Evolutionary conservation across 2,888 invertebrate species (phyloP).

Genomic region (Heliothis peltigera): DNA sequence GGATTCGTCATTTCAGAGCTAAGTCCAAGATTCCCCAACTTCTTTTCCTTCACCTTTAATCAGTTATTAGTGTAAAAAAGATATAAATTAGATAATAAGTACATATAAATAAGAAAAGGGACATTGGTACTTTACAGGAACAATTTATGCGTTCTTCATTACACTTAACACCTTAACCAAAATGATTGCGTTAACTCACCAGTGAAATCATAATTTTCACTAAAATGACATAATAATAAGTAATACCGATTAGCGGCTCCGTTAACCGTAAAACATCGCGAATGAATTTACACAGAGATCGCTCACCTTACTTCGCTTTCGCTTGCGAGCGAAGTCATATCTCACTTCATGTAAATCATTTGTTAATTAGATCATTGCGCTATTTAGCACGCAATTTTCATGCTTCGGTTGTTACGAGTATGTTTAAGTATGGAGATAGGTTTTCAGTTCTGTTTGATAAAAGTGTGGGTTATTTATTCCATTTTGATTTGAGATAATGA

Average conservation of each 20-base stretch:
- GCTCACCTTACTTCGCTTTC: slow-evolving; percentile 66
- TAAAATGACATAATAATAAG: slow-evolving; percentile 67
- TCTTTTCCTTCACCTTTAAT: too few species aligned
- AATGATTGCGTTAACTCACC: slow-evolving; percentile 3
- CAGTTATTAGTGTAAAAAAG: too few species aligned
- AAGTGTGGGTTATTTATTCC: background rate
- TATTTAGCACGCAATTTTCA: slow-evolving; percentile 51
- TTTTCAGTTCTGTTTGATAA: slow-evolving; percentile 11
- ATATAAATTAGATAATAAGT: too few species aligned
- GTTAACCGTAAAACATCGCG: slow-evolving; percentile 51
- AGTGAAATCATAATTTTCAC: slow-evolving; percentile 60
- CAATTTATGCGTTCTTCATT: background rate
- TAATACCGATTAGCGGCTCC: slow-evolving; percentile 59
- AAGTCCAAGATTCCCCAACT: too few species aligned
- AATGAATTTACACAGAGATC: slow-evolving; percentile 62
- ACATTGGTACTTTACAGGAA: too few species aligned
- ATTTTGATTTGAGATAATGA: background rate
- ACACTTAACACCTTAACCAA: slow-evolving; percentile 4
- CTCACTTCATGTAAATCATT: slow-evolving; percentile 46
- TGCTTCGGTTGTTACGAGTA: slow-evolving; percentile 18
- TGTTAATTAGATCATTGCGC: slow-evolving; percentile 34
- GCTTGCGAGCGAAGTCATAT: slow-evolving; percentile 44
- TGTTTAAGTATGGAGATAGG: slow-evolving; percentile 1
- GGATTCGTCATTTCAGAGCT: too few species aligned
- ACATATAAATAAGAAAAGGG: too few species aligned